Evolutionary conservation across 1,140 invertebrate genomes (phyloP), one percentile per base, ranked within the genome.

Genomic region (Caenorhabditis tropicalis): DNA sequence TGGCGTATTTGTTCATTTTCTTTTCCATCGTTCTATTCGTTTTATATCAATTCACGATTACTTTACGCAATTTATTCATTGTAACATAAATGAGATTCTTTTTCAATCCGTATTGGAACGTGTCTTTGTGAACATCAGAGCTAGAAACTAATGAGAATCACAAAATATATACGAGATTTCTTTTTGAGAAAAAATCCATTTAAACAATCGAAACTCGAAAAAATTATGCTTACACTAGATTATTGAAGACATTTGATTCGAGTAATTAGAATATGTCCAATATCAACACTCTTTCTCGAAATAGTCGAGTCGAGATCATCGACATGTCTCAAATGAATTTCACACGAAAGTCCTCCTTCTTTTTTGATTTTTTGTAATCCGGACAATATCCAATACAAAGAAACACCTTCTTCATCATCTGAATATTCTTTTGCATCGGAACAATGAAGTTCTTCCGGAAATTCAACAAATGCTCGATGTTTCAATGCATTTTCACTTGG

Each of bases 211-310:
- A n/a, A n/a, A n/a, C n/a, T n/a, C n/a, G n/a, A n/a, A n/a, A n/a
- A n/a, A n/a, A n/a, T n/a, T n/a, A n/a, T n/a, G n/a, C n/a, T n/a
- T n/a, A n/a, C n/a, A n/a, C n/a, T 5, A 29, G 29, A 74, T 74
- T 74, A 74, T n/a, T 74, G 65, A 12, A 74, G 36, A 27, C 65
- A 74, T 15, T 74, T 74, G 36, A 90, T 86, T 79, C 87, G 65
- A 15, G 90, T 91, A n/a, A 90, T 90, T 9, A 90, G 60, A 86
- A 90, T 89, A 85, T 90, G 88, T 16, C 90, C 89, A 31, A 90
- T 79, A 19, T 33, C 36, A 29, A 80, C 79, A 65, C 86, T 74
- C 27, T 87, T 87, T 19, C 60, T 84, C 5, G 82, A 85, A 19
- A 91, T 85, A 16, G 86, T 58, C 56, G 29, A 81, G 21, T 87